Base-by-base conservation (phyloP, 2,113 vertebrate genomes). In the Alces alces region DNA sequence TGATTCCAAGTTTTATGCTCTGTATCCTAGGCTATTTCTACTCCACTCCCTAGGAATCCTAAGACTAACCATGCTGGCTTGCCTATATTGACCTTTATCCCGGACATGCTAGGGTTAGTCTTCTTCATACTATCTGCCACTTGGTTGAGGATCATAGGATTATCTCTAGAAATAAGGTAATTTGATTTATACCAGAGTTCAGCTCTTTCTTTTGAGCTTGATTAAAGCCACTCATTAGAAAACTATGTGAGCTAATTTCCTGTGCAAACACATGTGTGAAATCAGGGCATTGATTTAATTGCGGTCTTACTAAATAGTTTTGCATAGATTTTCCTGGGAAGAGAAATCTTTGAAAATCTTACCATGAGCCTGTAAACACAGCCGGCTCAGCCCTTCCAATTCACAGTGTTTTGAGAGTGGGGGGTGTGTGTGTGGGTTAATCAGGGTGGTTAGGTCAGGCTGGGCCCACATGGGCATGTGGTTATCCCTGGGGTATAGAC, bases 271-370 rank as follows among this genome's bases (percentile, higher is more conserved):
- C 45, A 23, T 47, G 36, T 21, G 15, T 91, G 55, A 73, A 91
- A n/a, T 55, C 57, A 33, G 45, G 4, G 1, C 33, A 60, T 36
- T 47, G 30, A 30, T 70, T 55, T 76, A 61, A 66, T 55, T 82
- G 15, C 43, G 60, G 54, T 96, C 84, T 87, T 95, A 96, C 45
- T 89, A 54, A 87, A 79, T 52, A 64, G 28, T 89, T 98, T 97
- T 98, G 13, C 93, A 88, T 96, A 89, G 7, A 80, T 88, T 96
- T 98, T 86, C 94, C 97, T 96, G 85, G 36, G 64, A 98, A 97
- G 79, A 58, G 39, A 52, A 93, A 33, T 6, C 19, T 61, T 73
- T 57, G 36, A 93, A 89, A 84, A 93, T 57, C 57, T 94, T 97
- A 76, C 57, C 64, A 25, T 61, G 15, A 97, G 91, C 85, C 25